phyloP scores from a whole-genome alignment of 2,888 invertebrate genomes.

The Megalurothrips usitatus region DNA sequence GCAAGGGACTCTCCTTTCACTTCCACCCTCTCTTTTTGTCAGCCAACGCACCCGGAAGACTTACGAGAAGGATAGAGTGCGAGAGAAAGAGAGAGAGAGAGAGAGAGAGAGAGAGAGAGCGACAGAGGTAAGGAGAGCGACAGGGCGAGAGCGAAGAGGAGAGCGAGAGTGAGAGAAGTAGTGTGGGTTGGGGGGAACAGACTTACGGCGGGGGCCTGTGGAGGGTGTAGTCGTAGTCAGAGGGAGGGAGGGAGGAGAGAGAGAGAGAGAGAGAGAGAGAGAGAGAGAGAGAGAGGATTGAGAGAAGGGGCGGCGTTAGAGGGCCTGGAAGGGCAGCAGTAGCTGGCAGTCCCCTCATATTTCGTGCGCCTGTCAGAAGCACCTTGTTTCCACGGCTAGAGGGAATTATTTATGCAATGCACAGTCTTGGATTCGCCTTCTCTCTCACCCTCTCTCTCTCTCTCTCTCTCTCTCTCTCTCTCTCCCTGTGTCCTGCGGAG shows the following conservation, averaged over 20 bases:
- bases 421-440: slow-evolving; percentile 12
- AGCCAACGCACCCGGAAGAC: neutral
- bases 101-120: neutral
- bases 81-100: neutral
- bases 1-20: neutral
- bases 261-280: neutral
- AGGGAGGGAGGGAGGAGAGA: neutral
- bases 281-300: neutral
- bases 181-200: neutral
- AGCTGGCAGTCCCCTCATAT: slow-evolving; percentile 19
- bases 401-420: slow-evolving; percentile 25
- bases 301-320: neutral
- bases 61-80: neutral
- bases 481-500: neutral
- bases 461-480: neutral
- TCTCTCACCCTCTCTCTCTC: neutral
- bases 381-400: slow-evolving; percentile 21
- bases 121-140: neutral
- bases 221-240: neutral
- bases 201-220: too few relatives aligned
- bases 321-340: neutral
- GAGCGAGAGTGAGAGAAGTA: too few relatives aligned
- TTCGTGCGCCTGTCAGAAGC: slow-evolving; percentile 24
- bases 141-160: too few relatives aligned
- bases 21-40: neutral